Base-by-base conservation (phyloP, 2,113 vertebrate species). In the Lophura nycthemera region DNA sequence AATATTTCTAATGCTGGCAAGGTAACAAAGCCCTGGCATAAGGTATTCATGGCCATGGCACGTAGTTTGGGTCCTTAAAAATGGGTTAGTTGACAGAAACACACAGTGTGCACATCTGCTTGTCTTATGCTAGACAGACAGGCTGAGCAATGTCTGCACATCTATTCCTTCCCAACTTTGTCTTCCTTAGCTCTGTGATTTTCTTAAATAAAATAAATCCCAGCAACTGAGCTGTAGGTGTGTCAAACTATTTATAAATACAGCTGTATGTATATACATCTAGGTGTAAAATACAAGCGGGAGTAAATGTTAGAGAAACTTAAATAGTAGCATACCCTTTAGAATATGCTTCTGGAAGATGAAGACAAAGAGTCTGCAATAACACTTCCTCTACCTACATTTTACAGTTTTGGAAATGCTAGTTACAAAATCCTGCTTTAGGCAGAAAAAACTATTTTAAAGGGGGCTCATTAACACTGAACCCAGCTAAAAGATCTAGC, bases 391-490 rank as follows among this genome's bases (percentile, higher is more conserved):
- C 34, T 9, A 30, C 32, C 43, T 63, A 2, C 56, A 77, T 24
- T 91, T 71, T 78, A 78, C 36, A 57, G 27, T 43, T 92, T 88
- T 74, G 47, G 52, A 92, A 74, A 42, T 56, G 7, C 30, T 50
- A 67, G 11, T 83, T 77, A 59, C 47, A 92, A 86, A 95, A 88
- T 66, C 57, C 54, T 79, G 60, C 48, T 42, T 69, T 16, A 63
- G 66, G 45, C 75, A 71, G 76, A 86, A 88, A 83, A 13, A 83
- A 63, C 32, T 38, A 82, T 77, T 40, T 72, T 97, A 91, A 69
- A 79, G 79, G 85, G 71, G n/a, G 45, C 59, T 86, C 76, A 63
- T 95, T 95, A 91, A 91, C 95, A 52, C 86, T 67, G 64, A 92
- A 74, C 66, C 87, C 42, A 75, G 64, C 3, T 11, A 72, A 93